phyloP scores from a whole-genome alignment of 2,113 vertebrate genomes.

The Oreotrochilus melanogaster region DNA sequence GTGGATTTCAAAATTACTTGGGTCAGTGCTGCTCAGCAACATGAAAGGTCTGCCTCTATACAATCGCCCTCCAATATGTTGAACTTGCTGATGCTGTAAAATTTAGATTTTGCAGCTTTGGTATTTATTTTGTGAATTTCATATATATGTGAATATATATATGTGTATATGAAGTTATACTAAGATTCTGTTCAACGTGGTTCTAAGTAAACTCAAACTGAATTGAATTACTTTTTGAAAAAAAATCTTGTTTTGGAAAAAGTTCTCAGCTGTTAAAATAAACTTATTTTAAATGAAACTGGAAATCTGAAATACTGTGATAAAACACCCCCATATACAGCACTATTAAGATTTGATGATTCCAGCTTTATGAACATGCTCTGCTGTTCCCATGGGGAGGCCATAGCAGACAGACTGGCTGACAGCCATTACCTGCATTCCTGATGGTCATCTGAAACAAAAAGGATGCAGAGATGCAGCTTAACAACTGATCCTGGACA shows the following conservation, averaged over 20 bases:
- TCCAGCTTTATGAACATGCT: background rate
- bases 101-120: background rate
- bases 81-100: background rate
- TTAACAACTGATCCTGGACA: background rate
- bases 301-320: background rate
- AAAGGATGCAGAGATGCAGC: background rate
- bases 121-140: background rate
- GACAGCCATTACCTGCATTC: background rate
- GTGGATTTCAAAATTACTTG: background rate
- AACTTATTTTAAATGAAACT: background rate
- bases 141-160: no score
- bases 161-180: background rate
- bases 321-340: background rate
- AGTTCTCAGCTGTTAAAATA: background rate
- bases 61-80: background rate
- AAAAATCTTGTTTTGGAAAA: background rate
- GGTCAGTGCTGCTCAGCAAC: background rate
- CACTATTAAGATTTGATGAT: background rate
- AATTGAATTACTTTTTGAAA: background rate
- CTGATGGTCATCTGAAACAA: background rate
- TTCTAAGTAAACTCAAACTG: background rate
- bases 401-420: background rate
- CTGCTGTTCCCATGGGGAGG: background rate
- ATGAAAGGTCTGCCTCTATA: background rate
- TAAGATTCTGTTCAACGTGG: background rate